Percentiles rank a stretch among this genome's conserved stretches.
Evolutionary conservation across 2,113 vertebrate species (phyloP).

Genomic region (Neolamprologus tretocephalus): DNA sequence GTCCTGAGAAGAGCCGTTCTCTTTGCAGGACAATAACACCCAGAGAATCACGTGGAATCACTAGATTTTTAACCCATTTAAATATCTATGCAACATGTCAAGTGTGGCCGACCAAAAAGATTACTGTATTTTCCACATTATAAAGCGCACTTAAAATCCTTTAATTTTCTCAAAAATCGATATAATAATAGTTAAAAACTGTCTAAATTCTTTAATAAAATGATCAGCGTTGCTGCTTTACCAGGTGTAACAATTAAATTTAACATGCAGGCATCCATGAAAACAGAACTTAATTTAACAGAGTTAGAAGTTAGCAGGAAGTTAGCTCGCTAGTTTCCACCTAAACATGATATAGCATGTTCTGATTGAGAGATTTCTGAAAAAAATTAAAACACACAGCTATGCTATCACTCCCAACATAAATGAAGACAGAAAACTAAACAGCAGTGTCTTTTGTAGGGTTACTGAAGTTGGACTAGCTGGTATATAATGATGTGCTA

Average conservation of each 20-base stretch:
- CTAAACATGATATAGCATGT: neutral
- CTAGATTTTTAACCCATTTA: neutral
- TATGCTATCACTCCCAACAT: neutral
- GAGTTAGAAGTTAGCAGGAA: neutral
- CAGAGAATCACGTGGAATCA: neutral
- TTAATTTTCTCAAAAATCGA: neutral
- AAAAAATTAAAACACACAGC: neutral
- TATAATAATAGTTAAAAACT: neutral
- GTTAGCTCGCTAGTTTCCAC: neutral
- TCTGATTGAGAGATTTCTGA: neutral
- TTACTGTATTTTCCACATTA: neutral
- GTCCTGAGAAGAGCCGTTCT: neutral
- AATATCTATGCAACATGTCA: neutral
- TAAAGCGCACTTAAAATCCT: neutral
- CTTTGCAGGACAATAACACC: neutral
- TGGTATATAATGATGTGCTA: neutral
- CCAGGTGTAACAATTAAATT: neutral
- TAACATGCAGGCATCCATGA: neutral
- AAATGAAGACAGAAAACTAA: neutral
- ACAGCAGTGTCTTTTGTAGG: neutral
- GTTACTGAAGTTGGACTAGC: neutral
- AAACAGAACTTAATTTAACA: neutral
- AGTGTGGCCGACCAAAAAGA: neutral
- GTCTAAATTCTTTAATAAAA: neutral
- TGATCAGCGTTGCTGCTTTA: neutral